Evolutionary conservation across 2,113 vertebrate species (phyloP).

Genomic region (Mugil cephalus): DNA sequence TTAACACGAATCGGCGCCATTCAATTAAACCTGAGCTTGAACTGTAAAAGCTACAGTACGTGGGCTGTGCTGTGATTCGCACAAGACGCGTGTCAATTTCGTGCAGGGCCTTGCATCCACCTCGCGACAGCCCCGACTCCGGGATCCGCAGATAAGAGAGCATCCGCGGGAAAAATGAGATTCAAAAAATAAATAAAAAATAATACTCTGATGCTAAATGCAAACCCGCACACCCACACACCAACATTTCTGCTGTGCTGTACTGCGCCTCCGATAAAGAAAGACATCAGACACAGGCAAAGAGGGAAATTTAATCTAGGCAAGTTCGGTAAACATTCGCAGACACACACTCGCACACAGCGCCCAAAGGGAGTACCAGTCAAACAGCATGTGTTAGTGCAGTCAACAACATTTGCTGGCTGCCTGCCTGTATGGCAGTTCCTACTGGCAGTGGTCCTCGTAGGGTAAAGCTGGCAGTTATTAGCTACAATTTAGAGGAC

Average conservation of each 20-base stretch:
- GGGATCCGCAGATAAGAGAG: slow-evolving; percentile 30
- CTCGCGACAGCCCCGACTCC: slow-evolving; percentile 44
- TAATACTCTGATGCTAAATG: slow-evolving; percentile 37
- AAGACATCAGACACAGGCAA: slow-evolving; percentile 61
- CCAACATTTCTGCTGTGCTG: slow-evolving; percentile 40
- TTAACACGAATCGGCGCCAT: slow-evolving; percentile 7
- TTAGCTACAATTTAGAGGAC: slow-evolving; percentile 74
- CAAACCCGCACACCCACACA: slow-evolving; percentile 45
- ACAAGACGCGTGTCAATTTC: slow-evolving; percentile 21
- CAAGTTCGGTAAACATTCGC: slow-evolving; percentile 63
- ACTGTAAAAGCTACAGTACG: slow-evolving; percentile 27
- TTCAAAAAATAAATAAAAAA: background rate
- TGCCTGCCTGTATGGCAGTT: slow-evolving; percentile 65
- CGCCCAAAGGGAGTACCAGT: slow-evolving; percentile 64
- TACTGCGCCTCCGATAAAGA: slow-evolving; percentile 50
- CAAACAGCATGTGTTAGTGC: slow-evolving; percentile 78
- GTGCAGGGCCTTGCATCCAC: slow-evolving; percentile 17
- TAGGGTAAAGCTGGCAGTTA: slow-evolving; percentile 71
- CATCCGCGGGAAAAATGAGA: slow-evolving; percentile 16
- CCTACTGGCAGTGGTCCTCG: slow-evolving; percentile 60
- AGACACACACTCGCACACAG: slow-evolving; percentile 10
- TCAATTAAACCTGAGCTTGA: slow-evolving; percentile 53
- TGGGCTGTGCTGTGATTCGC: slow-evolving; percentile 29
- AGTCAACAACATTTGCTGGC: slow-evolving; percentile 77
- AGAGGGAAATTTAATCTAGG: slow-evolving; percentile 62